These are phyloP conservation scores for Plutomurus gul DNA, from an alignment of 1,140 invertebrate genomes.

Conservation along the genomic window DNA sequence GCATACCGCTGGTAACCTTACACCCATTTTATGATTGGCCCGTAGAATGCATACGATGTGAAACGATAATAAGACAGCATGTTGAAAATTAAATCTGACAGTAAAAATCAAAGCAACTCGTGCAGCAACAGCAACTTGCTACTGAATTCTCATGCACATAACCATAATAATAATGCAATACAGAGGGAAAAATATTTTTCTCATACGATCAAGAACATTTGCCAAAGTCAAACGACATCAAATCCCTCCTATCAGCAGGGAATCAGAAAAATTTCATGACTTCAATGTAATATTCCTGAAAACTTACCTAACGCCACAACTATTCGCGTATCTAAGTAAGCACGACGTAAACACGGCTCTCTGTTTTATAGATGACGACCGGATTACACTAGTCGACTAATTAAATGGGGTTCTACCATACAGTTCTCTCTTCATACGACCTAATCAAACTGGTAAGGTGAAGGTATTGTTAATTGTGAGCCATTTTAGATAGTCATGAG, in stretches of 20 bases:
- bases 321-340: too few species aligned
- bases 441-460: conserved; percentile 19
- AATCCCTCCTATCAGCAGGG: neutral
- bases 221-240: conserved; percentile 3
- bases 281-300: too few species aligned
- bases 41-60: too few species aligned
- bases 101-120: neutral
- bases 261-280: too few species aligned
- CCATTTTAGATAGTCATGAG: neutral
- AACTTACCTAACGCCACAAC: too few species aligned
- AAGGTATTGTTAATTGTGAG: conserved; percentile 22
- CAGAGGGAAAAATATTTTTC: neutral
- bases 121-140: neutral
- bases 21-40: too few species aligned
- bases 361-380: neutral
- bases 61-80: too few species aligned
- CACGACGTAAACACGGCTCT: too few species aligned
- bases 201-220: conserved; percentile 11
- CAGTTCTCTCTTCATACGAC: neutral
- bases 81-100: neutral
- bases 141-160: neutral
- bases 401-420: neutral
- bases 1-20: too few species aligned
- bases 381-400: neutral
- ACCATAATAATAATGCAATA: neutral